phyloP scores from a whole-genome alignment of 2,113 vertebrate genomes.

The Synodontis membranacea region DNA sequence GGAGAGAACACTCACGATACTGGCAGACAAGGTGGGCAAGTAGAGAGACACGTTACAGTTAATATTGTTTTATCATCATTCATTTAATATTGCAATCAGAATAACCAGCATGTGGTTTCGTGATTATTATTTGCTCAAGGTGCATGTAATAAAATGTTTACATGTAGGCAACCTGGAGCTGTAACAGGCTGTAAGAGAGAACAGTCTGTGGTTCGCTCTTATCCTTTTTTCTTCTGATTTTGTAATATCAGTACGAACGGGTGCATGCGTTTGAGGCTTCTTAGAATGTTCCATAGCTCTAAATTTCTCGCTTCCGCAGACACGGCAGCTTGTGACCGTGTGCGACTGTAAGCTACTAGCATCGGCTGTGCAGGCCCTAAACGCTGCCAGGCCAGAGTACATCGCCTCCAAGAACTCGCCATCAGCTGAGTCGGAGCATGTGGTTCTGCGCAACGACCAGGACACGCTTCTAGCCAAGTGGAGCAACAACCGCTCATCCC shows the following conservation, averaged over 20 bases:
- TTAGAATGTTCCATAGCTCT: not conserved
- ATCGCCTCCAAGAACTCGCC: conserved; percentile 94
- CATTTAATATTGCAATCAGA: not conserved
- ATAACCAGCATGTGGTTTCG: not conserved
- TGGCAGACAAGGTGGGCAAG: conserved; percentile 88
- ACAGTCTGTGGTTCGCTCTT: not conserved
- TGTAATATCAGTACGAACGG: not conserved
- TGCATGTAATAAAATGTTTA: not conserved
- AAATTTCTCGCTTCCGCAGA: conserved; percentile 68
- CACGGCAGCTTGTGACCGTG: conserved; percentile 90
- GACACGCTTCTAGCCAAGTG: conserved; percentile 93
- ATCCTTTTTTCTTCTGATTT: not conserved
- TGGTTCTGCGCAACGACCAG: conserved; percentile 94
- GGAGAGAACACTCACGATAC: conserved; percentile 90
- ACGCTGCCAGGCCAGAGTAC: conserved; percentile 92
- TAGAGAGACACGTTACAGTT: not conserved
- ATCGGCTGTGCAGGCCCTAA: conserved; percentile 90
- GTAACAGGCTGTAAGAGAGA: not conserved
- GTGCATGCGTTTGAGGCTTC: not conserved
- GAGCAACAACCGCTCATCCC: conserved; percentile 88
- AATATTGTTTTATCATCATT: not conserved
- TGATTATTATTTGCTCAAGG: not conserved
- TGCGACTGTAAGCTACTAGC: conserved; percentile 96
- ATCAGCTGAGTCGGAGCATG: conserved; percentile 88
- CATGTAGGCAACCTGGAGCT: not conserved